These are phyloP conservation scores for Melieria crassipennis DNA, from an alignment of 2,888 invertebrate genomes.

Conservation along the genomic window DNA sequence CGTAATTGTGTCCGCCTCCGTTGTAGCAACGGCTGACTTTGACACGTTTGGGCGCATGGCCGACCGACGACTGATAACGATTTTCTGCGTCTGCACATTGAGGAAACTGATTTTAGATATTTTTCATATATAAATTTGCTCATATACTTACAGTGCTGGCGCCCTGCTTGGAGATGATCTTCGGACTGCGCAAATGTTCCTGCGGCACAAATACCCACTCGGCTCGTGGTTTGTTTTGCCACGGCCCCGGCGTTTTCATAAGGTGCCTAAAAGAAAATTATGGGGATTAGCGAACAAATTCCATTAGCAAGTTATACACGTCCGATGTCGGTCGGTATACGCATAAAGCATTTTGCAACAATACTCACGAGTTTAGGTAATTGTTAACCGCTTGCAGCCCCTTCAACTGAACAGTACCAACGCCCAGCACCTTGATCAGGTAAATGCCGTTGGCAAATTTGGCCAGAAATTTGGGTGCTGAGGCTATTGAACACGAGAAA, in stretches of 20 bases:
- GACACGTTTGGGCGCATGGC: not conserved
- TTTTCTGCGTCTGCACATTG: too few relatives aligned
- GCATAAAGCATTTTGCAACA: not conserved
- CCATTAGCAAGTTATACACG: not conserved
- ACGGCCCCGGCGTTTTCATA: constrained; percentile 26
- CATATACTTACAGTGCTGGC: constrained; percentile 6
- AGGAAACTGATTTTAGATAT: not conserved
- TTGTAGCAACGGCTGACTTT: not conserved
- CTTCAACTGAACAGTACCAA: constrained; percentile 49
- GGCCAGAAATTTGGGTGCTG: constrained; percentile 47
- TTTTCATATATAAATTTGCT: not conserved
- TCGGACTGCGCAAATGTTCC: constrained; percentile 15
- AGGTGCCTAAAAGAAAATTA: constrained; percentile 44
- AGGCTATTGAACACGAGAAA: constrained; percentile 6
- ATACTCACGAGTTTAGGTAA: constrained; percentile 58
- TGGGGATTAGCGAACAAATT: not conserved
- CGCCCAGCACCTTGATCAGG: constrained; percentile 54
- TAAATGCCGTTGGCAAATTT: constrained; percentile 50
- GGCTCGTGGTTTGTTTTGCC: constrained; percentile 40
- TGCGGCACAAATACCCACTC: constrained; percentile 48
- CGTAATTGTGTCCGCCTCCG: not conserved
- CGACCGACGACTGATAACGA: too few relatives aligned
- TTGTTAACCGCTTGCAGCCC: constrained; percentile 46
- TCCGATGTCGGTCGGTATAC: too few relatives aligned
- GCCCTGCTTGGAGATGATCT: constrained; percentile 11